Evolutionary conservation across 2,797 vertebrate genomes (phyloP).

Genomic region (Diplodus sargus): DNA sequence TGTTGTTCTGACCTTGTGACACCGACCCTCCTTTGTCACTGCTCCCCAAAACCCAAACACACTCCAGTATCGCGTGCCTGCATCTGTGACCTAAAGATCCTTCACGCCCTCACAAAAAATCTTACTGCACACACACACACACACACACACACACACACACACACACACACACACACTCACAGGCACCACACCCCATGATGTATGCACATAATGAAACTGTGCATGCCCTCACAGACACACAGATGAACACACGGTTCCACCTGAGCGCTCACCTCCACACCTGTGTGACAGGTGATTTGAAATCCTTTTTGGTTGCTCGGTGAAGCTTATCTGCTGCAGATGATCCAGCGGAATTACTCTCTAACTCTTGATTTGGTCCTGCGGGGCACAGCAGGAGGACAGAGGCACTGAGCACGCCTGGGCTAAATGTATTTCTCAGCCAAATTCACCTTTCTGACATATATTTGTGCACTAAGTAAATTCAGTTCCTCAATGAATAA

Average conservation of each 20-base stretch:
- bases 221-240: slow-evolving; percentile 36
- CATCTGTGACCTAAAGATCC: slow-evolving; percentile 43
- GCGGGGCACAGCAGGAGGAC: slow-evolving; percentile 28
- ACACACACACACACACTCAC: slow-evolving; percentile 1
- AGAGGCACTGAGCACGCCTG: neutral
- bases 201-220: slow-evolving; percentile 26
- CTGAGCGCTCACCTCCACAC: slow-evolving; percentile 39
- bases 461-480: neutral
- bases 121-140: neutral
- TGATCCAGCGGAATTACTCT: slow-evolving; percentile 45
- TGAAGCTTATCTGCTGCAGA: slow-evolving; percentile 48
- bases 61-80: slow-evolving; percentile 28
- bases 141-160: slow-evolving; percentile 9
- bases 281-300: slow-evolving; percentile 40
- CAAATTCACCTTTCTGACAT: neutral
- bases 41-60: slow-evolving; percentile 23
- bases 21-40: slow-evolving; percentile 16
- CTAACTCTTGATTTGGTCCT: slow-evolving; percentile 39
- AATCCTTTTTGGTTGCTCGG: slow-evolving; percentile 43
- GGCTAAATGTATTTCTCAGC: neutral
- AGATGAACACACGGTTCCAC: slow-evolving; percentile 31
- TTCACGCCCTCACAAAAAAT: slow-evolving; percentile 20
- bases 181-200: neutral
- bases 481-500: neutral
- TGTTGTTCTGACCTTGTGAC: slow-evolving; percentile 41